These are phyloP conservation scores for Orientallactaga bullata DNA, from an alignment of 2,113 vertebrate species.

Conservation along the genomic window DNA sequence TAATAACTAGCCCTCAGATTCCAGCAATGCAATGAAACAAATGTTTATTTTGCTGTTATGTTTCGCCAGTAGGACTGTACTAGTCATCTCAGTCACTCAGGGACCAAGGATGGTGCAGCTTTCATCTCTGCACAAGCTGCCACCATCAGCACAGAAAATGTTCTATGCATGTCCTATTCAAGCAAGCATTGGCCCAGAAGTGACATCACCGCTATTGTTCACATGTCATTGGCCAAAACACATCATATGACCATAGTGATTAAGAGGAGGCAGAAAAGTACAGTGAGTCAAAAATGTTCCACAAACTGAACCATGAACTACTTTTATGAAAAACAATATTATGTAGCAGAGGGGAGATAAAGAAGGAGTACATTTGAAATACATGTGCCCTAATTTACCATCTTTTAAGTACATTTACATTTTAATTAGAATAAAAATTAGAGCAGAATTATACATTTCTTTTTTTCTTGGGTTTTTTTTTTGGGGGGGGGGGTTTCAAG, in stretches of 20 bases:
- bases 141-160: neutral
- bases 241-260: neutral
- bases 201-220: neutral
- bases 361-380: neutral
- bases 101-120: accelerated
- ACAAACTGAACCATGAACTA: neutral
- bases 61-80: neutral
- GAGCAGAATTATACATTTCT: neutral
- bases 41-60: neutral
- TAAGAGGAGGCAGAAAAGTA: neutral
- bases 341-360: neutral
- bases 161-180: neutral
- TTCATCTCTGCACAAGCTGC: too few species aligned
- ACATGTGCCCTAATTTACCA: neutral
- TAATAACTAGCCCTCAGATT: neutral
- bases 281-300: neutral
- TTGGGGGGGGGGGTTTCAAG: too few species aligned
- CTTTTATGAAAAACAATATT: neutral
- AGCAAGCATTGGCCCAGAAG: neutral
- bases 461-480: too few species aligned
- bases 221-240: neutral
- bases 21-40: neutral
- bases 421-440: conserved; percentile 7
- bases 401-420: neutral
- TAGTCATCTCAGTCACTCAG: neutral